These are phyloP conservation scores for Copidosoma aretas DNA, from an alignment of 2,888 invertebrate species.

Conservation along the genomic window DNA sequence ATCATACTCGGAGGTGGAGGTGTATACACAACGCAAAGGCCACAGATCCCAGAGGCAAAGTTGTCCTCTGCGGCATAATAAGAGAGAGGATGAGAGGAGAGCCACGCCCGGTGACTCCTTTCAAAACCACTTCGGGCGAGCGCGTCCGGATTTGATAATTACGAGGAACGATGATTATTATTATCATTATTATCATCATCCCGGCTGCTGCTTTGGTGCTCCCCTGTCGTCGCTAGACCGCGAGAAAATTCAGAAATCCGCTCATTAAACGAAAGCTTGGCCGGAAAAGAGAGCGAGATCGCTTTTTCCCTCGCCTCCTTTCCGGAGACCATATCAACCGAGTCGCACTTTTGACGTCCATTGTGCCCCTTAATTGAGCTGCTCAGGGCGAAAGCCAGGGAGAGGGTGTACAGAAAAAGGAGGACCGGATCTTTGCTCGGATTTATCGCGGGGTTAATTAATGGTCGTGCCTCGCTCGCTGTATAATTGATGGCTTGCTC, in stretches of 20 bases:
- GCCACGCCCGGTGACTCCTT: slow-evolving; percentile 46
- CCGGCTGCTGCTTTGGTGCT: no score
- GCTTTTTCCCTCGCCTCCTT: not conserved
- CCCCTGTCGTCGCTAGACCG: slow-evolving; percentile 59
- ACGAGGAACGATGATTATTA: slow-evolving; percentile 46
- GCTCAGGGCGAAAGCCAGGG: slow-evolving; percentile 36
- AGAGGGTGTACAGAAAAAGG: no score
- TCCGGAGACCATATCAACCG: not conserved
- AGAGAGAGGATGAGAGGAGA: slow-evolving; percentile 52
- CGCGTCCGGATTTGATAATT: slow-evolving; percentile 60
- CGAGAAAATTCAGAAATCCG: slow-evolving; percentile 58
- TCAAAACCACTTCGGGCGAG: slow-evolving; percentile 51
- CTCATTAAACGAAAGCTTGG: slow-evolving; percentile 53
- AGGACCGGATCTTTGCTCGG: slow-evolving; percentile 32
- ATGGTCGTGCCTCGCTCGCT: slow-evolving; percentile 21
- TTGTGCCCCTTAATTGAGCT: slow-evolving; percentile 50
- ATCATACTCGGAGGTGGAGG: no score
- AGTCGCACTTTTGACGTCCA: slow-evolving; percentile 38
- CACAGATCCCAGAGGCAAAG: not conserved
- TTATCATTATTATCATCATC: slow-evolving; percentile 51
- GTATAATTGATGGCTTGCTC: slow-evolving; percentile 34
- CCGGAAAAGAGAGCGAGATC: slow-evolving; percentile 8
- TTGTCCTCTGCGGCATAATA: slow-evolving; percentile 50
- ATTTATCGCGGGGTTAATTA: slow-evolving; percentile 40
- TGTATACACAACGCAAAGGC: no score